Percentiles rank a stretch among this genome's conserved stretches.
These are phyloP conservation scores for Platycheirus albimanus DNA, from an alignment of 2,888 invertebrate genomes.

Conservation along the genomic window DNA sequence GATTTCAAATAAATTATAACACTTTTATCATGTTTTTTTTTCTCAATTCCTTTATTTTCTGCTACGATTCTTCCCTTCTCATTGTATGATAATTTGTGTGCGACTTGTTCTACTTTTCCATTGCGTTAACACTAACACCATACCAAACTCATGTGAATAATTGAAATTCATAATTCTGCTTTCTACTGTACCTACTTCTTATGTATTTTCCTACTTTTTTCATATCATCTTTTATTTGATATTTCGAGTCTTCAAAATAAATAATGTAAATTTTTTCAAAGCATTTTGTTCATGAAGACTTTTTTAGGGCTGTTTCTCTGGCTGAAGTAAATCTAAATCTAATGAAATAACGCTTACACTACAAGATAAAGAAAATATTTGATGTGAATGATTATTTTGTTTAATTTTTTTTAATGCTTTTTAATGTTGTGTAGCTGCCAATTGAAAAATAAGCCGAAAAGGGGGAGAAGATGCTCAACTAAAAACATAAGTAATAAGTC, in stretches of 20 bases:
- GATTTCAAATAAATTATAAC: too few relatives aligned
- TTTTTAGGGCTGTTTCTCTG: conserved; percentile 57
- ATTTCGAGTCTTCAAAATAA: conserved; percentile 23
- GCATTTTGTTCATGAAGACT: conserved; percentile 50
- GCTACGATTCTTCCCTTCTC: conserved; percentile 6
- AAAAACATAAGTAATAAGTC: neutral
- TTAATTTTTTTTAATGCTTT: conserved; percentile 10
- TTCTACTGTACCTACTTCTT: conserved; percentile 31
- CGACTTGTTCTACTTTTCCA: conserved; percentile 56
- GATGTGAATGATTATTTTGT: conserved; percentile 45
- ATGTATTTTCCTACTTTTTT: conserved; percentile 24
- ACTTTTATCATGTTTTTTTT: too few relatives aligned
- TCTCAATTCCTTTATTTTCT: conserved; percentile 13
- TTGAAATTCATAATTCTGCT: conserved; percentile 65
- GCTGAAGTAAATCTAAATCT: conserved; percentile 60
- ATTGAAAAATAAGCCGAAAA: conserved; percentile 16
- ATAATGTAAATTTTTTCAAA: conserved; percentile 63
- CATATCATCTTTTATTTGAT: conserved; percentile 22
- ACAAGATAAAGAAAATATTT: neutral
- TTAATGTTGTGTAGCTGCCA: conserved; percentile 2
- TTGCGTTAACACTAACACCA: conserved; percentile 53
- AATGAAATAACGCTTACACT: conserved; percentile 31
- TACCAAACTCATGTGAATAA: conserved; percentile 36
- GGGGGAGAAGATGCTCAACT: conserved; percentile 22
- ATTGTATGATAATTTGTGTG: conserved; percentile 32